Conservation (phyloP, 2,888 invertebrate species). For the Agrochola macilenta region DNA sequence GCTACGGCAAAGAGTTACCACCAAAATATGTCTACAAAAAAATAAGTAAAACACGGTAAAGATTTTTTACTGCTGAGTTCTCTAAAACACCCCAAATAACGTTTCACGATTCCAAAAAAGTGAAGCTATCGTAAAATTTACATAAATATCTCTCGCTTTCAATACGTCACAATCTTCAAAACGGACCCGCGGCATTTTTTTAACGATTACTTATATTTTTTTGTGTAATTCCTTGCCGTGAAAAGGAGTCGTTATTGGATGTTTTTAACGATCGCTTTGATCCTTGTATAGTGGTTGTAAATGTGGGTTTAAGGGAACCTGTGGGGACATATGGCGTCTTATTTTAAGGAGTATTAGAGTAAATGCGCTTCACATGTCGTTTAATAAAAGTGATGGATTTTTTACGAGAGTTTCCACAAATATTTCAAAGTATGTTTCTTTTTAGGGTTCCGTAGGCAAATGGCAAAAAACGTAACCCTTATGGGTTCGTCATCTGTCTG, state of each 20-base stretch:
- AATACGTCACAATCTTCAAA: conserved; percentile 59
- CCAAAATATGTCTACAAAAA: not conserved
- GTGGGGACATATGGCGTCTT: conserved; percentile 61
- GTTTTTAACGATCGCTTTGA: conserved; percentile 83
- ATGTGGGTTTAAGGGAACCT: conserved; percentile 73
- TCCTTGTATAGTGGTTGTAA: conserved; percentile 80
- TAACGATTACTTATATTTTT: conserved; percentile 59
- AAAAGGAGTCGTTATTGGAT: conserved; percentile 61
- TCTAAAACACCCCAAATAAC: conserved; percentile 7
- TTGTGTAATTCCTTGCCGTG: conserved; percentile 56
- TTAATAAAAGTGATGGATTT: conserved; percentile 38
- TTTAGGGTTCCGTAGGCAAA: too few species aligned
- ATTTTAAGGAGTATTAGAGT: conserved; percentile 54
- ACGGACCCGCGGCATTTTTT: conserved; percentile 57
- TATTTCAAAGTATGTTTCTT: not conserved
- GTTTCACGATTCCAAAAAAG: conserved; percentile 13
- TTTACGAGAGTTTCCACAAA: conserved; percentile 35
- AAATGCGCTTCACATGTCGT: conserved; percentile 63
- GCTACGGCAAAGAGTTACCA: not conserved
- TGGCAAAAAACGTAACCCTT: too few species aligned
- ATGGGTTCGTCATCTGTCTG: too few species aligned
- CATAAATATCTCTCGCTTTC: conserved; percentile 46
- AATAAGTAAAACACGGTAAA: not conserved
- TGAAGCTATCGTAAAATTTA: conserved; percentile 46
- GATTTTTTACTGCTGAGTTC: conserved; percentile 4